Conservation (phyloP, 2,797 vertebrate species). For the Salarias fasciatus region DNA sequence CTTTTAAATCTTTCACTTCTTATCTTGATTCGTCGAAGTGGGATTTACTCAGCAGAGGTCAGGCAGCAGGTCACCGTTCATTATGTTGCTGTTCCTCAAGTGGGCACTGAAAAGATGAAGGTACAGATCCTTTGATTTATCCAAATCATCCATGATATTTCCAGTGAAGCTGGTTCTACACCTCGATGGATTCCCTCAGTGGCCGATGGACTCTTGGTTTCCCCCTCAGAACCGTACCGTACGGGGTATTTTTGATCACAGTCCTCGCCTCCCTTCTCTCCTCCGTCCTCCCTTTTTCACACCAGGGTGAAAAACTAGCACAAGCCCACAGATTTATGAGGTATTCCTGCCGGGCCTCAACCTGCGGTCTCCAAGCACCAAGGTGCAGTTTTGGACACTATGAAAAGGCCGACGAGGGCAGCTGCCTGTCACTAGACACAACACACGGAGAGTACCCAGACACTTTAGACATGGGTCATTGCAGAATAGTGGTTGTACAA, state of each 20-base stretch:
- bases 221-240: too few species aligned
- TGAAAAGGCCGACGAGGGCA: constrained; percentile 7
- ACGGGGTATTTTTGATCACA: constrained; percentile 7
- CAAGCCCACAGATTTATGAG: constrained; percentile 73
- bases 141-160: constrained; percentile 5
- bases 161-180: not conserved
- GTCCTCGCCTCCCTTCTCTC: constrained; percentile 30
- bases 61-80: constrained; percentile 3
- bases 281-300: constrained; percentile 63
- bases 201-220: not conserved
- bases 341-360: constrained; percentile 44
- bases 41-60: not conserved
- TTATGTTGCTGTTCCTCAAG: not conserved
- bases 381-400: constrained; percentile 68
- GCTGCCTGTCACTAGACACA: constrained; percentile 1
- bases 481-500: too few species aligned
- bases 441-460: not conserved
- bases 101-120: not conserved
- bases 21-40: not conserved
- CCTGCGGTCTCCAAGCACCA: constrained; percentile 48
- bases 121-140: constrained; percentile 3
- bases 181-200: not conserved
- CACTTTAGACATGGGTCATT: not conserved
- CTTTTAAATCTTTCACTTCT: not conserved
- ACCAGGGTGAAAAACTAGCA: constrained; percentile 70